A percentile compares a stretch with the other conserved stretches of the same genome.
Conservation (phyloP, 2,888 invertebrate species). For the Coelinius sp. region DNA sequence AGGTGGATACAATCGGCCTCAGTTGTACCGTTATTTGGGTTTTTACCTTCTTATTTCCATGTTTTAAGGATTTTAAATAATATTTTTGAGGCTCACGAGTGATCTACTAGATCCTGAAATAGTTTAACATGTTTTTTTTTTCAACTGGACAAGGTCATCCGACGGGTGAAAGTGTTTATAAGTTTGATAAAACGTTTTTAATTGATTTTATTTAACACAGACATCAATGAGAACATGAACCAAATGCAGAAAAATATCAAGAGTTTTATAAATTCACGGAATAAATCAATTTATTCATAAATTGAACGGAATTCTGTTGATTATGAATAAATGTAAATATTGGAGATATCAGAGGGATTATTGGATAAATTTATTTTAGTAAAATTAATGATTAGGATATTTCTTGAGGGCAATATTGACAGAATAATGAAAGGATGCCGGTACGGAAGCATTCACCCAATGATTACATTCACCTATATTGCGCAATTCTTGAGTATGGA, state of each 20-base stretch:
- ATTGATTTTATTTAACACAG: too few relatives aligned
- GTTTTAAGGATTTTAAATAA: not conserved
- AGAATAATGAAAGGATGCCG: conserved; percentile 18
- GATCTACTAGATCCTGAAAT: not conserved
- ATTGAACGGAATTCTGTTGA: too few relatives aligned
- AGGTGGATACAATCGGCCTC: conserved; percentile 30
- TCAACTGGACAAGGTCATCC: conserved; percentile 11
- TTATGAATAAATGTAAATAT: too few relatives aligned
- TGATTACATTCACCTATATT: conserved; percentile 47
- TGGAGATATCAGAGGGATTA: too few relatives aligned
- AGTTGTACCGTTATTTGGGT: conserved; percentile 28
- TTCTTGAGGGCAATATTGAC: not conserved
- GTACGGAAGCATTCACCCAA: conserved; percentile 45
- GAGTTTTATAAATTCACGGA: too few relatives aligned
- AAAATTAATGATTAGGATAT: too few relatives aligned
- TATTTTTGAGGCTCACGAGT: too few relatives aligned
- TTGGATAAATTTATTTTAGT: too few relatives aligned
- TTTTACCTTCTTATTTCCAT: not conserved
- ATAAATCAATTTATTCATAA: too few relatives aligned
- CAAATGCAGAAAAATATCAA: too few relatives aligned
- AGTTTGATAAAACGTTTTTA: too few relatives aligned
- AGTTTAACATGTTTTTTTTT: not conserved
- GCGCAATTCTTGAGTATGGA: conserved; percentile 42
- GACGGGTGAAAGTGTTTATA: not conserved
- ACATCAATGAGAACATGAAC: too few relatives aligned